A percentile compares a stretch with the other conserved stretches of the same genome.
Evolutionary conservation across 2,113 vertebrate genomes (phyloP).

Genomic region (Muntiacus reevesi): DNA sequence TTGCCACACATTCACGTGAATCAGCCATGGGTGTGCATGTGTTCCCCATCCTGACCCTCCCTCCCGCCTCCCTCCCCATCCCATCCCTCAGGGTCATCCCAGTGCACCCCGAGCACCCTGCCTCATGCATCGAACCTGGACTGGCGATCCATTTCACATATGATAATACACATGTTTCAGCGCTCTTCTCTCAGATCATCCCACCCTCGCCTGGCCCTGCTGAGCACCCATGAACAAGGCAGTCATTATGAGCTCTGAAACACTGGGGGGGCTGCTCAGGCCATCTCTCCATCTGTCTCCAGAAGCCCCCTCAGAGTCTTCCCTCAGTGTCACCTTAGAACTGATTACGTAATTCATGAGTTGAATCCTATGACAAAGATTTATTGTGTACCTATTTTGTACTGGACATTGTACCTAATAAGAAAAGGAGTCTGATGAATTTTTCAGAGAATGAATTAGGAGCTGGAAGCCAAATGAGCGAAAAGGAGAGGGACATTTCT

Average conservation of each 20-base stretch:
- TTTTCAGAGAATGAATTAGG: neutral
- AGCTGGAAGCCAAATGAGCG: neutral
- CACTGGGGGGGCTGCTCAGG: neutral
- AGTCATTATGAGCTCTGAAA: neutral
- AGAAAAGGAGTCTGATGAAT: neutral
- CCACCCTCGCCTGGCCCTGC: neutral
- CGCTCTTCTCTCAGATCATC: neutral
- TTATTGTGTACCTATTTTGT: neutral
- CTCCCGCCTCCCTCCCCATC: neutral
- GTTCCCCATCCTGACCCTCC: rapidly evolving
- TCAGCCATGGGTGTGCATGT: neutral
- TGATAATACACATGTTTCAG: neutral
- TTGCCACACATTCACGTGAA: neutral
- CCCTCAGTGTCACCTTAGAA: neutral
- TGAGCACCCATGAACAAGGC: neutral
- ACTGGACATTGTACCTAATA: neutral
- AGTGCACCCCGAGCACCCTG: neutral
- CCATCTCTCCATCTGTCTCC: neutral
- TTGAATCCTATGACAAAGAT: neutral
- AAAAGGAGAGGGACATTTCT: neutral
- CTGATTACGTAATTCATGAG: neutral
- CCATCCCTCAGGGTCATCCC: neutral
- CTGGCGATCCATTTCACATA: neutral
- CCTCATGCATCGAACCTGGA: neutral
- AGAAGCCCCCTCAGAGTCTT: neutral